These are phyloP conservation scores for Neotoma lepida DNA, from an alignment of 2,113 vertebrate genomes.

Conservation along the genomic window DNA sequence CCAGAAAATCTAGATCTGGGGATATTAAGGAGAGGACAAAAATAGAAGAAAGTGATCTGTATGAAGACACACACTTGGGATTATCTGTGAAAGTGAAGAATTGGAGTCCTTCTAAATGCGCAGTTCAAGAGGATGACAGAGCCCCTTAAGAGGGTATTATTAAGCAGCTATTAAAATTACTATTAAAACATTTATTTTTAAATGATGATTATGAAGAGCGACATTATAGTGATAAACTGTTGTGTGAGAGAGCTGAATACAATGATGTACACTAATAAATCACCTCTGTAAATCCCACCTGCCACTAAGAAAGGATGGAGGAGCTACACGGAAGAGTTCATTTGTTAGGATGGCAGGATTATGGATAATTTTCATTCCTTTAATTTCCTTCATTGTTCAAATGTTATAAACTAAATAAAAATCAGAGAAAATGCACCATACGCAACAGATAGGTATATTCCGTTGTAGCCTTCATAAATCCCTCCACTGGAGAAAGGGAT, in stretches of 20 bases:
- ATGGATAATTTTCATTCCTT: conserved; percentile 60
- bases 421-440: conserved; percentile 39
- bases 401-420: conserved; percentile 68
- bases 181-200: conserved; percentile 61
- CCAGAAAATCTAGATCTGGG: conserved; percentile 44
- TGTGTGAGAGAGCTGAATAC: background rate
- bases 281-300: conserved; percentile 42
- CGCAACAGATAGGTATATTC: conserved; percentile 61
- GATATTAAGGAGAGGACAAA: conserved; percentile 59
- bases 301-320: background rate
- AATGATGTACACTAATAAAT: conserved; percentile 38
- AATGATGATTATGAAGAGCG: conserved; percentile 35
- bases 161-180: conserved; percentile 67
- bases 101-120: conserved; percentile 51
- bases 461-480: conserved; percentile 63
- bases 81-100: conserved; percentile 58
- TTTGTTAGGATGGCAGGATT: conserved; percentile 49
- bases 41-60: conserved; percentile 12
- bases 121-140: background rate
- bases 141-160: conserved; percentile 42
- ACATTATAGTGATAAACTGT: conserved; percentile 44
- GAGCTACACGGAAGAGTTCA: conserved; percentile 4
- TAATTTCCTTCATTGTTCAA: conserved; percentile 71
- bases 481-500: conserved; percentile 68
- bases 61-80: conserved; percentile 19